These are phyloP conservation scores for Caenorhabditis sp. DNA, from an alignment of 2,888 invertebrate genomes.

Conservation along the genomic window DNA sequence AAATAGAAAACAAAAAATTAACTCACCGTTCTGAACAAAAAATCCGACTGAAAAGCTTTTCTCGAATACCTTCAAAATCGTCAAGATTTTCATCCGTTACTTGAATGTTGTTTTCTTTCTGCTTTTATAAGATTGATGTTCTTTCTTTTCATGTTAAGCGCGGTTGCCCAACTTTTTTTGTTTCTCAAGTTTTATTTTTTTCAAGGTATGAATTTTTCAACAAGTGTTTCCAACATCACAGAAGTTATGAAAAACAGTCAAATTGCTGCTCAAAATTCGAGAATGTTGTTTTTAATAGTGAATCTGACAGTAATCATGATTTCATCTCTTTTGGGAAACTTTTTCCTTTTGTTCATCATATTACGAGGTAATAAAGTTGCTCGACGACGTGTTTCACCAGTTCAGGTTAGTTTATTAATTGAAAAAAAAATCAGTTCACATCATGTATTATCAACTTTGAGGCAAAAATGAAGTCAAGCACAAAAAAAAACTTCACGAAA, in stretches of 20 bases:
- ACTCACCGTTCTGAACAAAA: neutral
- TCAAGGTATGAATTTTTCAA: neutral
- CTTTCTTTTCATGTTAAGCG: neutral
- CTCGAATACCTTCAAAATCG: neutral
- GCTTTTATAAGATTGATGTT: neutral
- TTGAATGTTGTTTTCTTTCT: neutral
- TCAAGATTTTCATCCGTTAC: neutral
- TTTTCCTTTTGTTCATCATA: slow-evolving; percentile 65
- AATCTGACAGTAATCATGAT: slow-evolving; percentile 60
- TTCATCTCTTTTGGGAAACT: slow-evolving; percentile 61
- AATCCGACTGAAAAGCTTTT: neutral
- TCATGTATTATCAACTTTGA: slow-evolving; percentile 8
- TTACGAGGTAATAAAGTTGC: slow-evolving; percentile 59
- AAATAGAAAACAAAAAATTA: neutral
- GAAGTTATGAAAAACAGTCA: neutral
- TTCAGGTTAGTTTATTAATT: slow-evolving; percentile 60
- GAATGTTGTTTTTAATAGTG: slow-evolving; percentile 46
- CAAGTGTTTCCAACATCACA: neutral
- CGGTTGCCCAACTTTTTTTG: neutral
- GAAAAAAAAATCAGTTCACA: neutral
- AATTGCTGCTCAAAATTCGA: neutral
- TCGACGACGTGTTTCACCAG: slow-evolving; percentile 59
- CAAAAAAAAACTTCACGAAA: too few species aligned
- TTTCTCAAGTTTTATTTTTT: neutral
- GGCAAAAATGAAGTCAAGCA: too few species aligned